Evolutionary conservation across 2,797 vertebrate species (phyloP).

Genomic region (Zenarchopterus dispar): DNA sequence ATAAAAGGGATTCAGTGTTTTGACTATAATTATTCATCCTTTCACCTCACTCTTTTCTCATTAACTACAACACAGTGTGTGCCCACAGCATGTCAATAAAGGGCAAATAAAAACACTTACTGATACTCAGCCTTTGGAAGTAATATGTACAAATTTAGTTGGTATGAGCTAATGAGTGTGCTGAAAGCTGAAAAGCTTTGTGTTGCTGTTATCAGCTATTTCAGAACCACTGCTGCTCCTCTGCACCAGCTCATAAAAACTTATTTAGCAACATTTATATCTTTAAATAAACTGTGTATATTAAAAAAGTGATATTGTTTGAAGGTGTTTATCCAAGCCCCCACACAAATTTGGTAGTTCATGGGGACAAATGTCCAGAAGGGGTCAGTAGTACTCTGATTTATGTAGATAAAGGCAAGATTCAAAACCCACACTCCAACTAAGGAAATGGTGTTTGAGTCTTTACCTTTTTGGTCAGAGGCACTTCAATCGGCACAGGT

Average conservation of each 20-base stretch:
- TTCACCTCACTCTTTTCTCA: conserved; percentile 56
- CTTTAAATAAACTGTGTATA: conserved; percentile 3
- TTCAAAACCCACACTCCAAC: not conserved
- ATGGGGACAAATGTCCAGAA: conserved; percentile 53
- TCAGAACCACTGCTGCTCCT: not conserved
- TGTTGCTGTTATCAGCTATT: conserved; percentile 24
- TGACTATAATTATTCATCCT: conserved; percentile 51
- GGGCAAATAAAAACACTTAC: conserved; percentile 50
- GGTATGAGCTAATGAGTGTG: conserved; percentile 28
- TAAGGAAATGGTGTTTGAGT: conserved; percentile 1
- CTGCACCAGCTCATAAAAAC: not conserved
- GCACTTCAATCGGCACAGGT: conserved; percentile 96
- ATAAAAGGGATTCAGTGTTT: conserved; percentile 57
- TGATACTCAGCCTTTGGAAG: conserved; percentile 49
- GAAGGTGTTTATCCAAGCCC: not conserved
- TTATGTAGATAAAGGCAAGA: not conserved
- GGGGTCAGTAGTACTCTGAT: conserved; percentile 59
- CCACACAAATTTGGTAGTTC: not conserved
- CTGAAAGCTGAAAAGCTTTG: conserved; percentile 8
- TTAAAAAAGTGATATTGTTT: not conserved
- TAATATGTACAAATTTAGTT: conserved; percentile 38
- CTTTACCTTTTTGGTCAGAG: conserved; percentile 93
- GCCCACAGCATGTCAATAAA: conserved; percentile 48
- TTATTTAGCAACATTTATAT: conserved; percentile 1
- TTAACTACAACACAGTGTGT: conserved; percentile 57